phyloP scores from a whole-genome alignment of 2,888 invertebrate genomes.

The Emesis castigata region DNA sequence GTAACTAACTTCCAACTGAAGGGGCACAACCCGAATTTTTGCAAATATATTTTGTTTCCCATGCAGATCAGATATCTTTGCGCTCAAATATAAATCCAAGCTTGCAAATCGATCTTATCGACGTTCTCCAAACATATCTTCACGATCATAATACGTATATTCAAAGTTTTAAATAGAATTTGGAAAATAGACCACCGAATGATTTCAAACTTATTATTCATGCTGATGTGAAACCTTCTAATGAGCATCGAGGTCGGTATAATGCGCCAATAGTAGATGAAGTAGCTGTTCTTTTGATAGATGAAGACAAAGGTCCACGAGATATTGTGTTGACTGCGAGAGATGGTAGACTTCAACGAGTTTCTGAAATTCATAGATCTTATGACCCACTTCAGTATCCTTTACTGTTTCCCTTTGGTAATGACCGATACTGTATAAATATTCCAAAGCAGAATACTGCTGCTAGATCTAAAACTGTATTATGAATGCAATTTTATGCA shows the following conservation, averaged over 20 bases:
- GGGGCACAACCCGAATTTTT: conserved; percentile 39
- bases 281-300: conserved; percentile 68
- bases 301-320: conserved; percentile 51
- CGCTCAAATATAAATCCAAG: conserved; percentile 5
- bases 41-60: conserved; percentile 53
- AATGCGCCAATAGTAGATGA: conserved; percentile 69
- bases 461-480: conserved; percentile 61
- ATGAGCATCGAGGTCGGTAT: conserved; percentile 70
- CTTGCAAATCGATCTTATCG: conserved; percentile 64
- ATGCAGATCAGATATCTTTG: conserved; percentile 25
- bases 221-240: conserved; percentile 68
- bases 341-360: conserved; percentile 63
- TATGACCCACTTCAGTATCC: conserved; percentile 76
- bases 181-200: not conserved
- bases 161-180: conserved; percentile 54
- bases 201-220: conserved; percentile 61
- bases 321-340: conserved; percentile 69
- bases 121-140: conserved; percentile 59
- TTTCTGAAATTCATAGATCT: conserved; percentile 71
- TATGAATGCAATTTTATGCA: conserved; percentile 67
- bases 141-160: conserved; percentile 68
- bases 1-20: conserved; percentile 39
- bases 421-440: conserved; percentile 70
- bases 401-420: conserved; percentile 72
- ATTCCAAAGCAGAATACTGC: conserved; percentile 63